Base-by-base conservation (phyloP, 1,140 invertebrate genomes). In the Aphelinus atriplicis region DNA sequence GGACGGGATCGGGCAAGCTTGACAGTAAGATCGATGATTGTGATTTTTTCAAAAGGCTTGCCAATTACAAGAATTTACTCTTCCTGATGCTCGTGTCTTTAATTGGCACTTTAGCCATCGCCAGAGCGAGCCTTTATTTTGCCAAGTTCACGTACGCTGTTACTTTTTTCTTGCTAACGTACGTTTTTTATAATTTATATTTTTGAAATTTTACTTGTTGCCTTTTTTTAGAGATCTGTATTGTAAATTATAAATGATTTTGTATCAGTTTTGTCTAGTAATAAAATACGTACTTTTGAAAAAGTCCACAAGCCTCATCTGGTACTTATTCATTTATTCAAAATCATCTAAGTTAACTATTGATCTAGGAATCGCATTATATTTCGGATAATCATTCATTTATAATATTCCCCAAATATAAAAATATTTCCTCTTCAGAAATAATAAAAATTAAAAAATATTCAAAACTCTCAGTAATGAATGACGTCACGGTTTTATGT, bases 201-300 rank as follows among this genome's bases (percentile, higher is more conserved):
- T 45, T 64, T 51, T 3, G 7, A 50, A 26, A 26, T 3, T 55
- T 55, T 66, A 10, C 42, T 66, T 55, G 51, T 3, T 45, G 42
- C 0, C 45, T 7, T 4, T 53, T 55, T 55, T 55, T 43, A 43
- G 42, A 55, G 3, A 7, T 1, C 2, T 66, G n/a, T 65, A 65
- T 65, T 66, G 50, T 55, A 53, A 66, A 55, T 9, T 43, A 53
- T 43, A 26, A 53, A 51, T 64, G 3, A 5, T 58, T 68, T 68
- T 58, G 55, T 58, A 58, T 10, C 47, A 6, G n/a, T 47, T 46
- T 67, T 46, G 9, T n/a, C 2, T 57, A 2, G 1, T 57, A 68
- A 68, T 68, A 68, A 68, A 68, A 26, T 7, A 26, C 9, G 2
- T 46, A 4, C 66, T 47, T 56, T 57, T 3, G 43, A 42, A 58